These are phyloP conservation scores for Philaenus spumarius DNA, from an alignment of 1,140 invertebrate species.

Conservation along the genomic window DNA sequence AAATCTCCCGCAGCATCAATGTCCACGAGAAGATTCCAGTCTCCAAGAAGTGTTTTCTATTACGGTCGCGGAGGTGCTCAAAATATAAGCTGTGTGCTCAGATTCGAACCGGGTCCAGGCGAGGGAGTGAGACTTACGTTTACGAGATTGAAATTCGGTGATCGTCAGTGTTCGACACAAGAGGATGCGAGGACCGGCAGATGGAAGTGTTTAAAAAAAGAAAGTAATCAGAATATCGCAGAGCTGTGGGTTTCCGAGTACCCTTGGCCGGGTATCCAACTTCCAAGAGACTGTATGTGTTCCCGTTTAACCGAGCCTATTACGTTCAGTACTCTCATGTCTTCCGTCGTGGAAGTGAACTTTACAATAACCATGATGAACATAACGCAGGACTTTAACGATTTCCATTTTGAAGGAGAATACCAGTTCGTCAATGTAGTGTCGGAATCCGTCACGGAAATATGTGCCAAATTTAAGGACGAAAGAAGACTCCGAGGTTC, in stretches of 20 bases:
- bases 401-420: slow-evolving; percentile 69
- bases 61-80: slow-evolving; percentile 69
- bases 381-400: slow-evolving; percentile 69
- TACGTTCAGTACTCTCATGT: slow-evolving; percentile 53
- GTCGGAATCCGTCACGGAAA: slow-evolving; percentile 38
- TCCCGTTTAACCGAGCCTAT: slow-evolving; percentile 55
- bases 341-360: slow-evolving; percentile 59
- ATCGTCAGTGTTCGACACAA: slow-evolving; percentile 54
- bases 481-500: slow-evolving; percentile 55
- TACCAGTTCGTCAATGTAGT: slow-evolving; percentile 29
- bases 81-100: slow-evolving; percentile 65
- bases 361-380: slow-evolving; percentile 73
- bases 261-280: slow-evolving; percentile 54
- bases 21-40: slow-evolving; percentile 57
- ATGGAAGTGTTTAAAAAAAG: slow-evolving; percentile 50
- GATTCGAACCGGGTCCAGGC: slow-evolving; percentile 60
- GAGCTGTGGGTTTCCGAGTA: slow-evolving; percentile 63
- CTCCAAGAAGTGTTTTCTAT: slow-evolving; percentile 71
- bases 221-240: slow-evolving; percentile 35
- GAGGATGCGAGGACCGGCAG: slow-evolving; percentile 56
- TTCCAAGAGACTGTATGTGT: slow-evolving; percentile 67
- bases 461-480: slow-evolving; percentile 53
- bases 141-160: slow-evolving; percentile 53
- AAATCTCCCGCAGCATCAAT: slow-evolving; percentile 34
- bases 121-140: slow-evolving; percentile 59